phyloP scores from a whole-genome alignment of 2,797 vertebrate species.

The Microhierax caerulescens region DNA sequence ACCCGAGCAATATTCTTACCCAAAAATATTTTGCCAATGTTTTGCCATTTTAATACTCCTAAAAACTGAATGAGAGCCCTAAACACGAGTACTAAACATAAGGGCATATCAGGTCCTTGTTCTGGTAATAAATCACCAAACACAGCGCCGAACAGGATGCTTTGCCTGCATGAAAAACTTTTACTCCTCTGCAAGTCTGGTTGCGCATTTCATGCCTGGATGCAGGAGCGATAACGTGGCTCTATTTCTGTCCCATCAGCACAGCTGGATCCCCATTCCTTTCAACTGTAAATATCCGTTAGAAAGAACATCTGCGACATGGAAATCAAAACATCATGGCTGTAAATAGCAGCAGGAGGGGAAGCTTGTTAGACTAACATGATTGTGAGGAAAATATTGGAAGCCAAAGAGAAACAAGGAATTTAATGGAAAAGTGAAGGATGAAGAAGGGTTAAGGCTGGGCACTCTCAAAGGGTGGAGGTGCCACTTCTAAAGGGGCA shows the following conservation, averaged over 20 bases:
- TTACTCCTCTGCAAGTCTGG: not conserved
- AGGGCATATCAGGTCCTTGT: not conserved
- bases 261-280: constrained; percentile 25
- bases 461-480: not conserved
- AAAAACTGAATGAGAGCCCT: not conserved
- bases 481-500: not conserved
- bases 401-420: not conserved
- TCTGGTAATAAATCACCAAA: not conserved
- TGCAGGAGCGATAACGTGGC: not conserved
- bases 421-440: not conserved
- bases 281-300: not conserved
- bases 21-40: not conserved
- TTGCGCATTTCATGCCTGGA: constrained; percentile 21
- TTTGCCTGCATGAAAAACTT: not conserved
- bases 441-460: not conserved
- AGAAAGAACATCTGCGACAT: not conserved
- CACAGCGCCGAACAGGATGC: not conserved
- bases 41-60: not conserved
- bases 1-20: not conserved
- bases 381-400: not conserved
- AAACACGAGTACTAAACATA: rapidly evolving
- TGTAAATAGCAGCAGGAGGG: not conserved
- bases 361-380: not conserved
- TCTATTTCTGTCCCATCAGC: constrained; percentile 25
- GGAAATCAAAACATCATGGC: not conserved